Base-by-base conservation (phyloP, 1,140 invertebrate genomes). In the Scaptomyza montana region DNA sequence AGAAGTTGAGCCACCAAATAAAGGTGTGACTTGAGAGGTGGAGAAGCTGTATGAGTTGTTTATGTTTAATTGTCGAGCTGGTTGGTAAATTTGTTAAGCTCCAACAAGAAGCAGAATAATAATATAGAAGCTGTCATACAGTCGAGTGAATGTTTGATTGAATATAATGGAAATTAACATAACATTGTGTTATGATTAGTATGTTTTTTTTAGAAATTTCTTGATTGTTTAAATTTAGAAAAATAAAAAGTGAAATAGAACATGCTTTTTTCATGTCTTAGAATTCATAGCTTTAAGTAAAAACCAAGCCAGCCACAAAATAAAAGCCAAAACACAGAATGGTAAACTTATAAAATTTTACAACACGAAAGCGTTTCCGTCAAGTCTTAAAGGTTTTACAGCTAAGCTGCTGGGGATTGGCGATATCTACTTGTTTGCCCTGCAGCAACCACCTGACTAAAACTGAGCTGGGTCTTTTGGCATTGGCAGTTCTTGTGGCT, bases 351-450 rank as follows among this genome's bases (percentile, higher is more conserved):
- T 86, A 90, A 90, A 86, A 90, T 86, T 90, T 90, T 86, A 90
- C 86, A 75, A 70, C 80, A 75, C 74, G 43, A 36, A 45, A 45
- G 73, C 78, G 67, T 76, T 80, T 78, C 84, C 80, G 78, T 78
- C 79, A 89, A 70, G 80, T 86, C 82, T 86, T 86, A 86, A 86
- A 86, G 82, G 82, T 89, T 87, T 86, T 86, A 89, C 71, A 54
- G 75, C 82, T 86, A 86, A 86, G 81, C 80, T 63, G 45, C 71
- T 74, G 66, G 71, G 59, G 64, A 67, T 73, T 73, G 64, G 56
- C 43, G 43, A 47, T 53, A 60, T 43, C 16, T 63, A 19, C 43
- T 53, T 43, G 28, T 55, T 46, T 54, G 41, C 39, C 62, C 51
- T 64, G 62, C 64, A 43, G 8, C 33, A 3, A 41, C 43, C 46